Percentiles rank a stretch among this genome's conserved stretches.
These are phyloP conservation scores for Scolopax bukidnonensis DNA, from an alignment of 2,797 vertebrate genomes.

Conservation along the genomic window DNA sequence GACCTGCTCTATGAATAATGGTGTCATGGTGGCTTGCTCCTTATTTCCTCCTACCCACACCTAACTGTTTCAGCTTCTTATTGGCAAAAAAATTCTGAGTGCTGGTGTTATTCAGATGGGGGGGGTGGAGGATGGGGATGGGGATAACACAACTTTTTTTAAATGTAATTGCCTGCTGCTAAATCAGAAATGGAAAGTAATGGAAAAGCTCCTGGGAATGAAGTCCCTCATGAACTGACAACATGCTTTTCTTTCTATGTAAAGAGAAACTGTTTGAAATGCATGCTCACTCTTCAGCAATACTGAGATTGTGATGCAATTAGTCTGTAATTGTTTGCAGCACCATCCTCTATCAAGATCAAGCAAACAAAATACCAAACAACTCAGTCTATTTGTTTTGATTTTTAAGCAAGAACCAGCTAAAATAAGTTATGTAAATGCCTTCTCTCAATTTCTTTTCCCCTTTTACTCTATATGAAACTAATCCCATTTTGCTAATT, in stretches of 20 bases:
- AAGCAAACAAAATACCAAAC: neutral
- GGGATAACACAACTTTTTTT: no score
- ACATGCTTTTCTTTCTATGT: neutral
- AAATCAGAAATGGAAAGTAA: neutral
- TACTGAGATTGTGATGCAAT: neutral
- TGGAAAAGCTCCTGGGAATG: neutral
- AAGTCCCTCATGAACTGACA: neutral
- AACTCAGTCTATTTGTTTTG: neutral
- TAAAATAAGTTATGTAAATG: neutral
- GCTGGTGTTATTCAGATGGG: neutral
- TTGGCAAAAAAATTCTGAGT: neutral
- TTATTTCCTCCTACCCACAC: neutral
- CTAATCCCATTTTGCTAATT: neutral
- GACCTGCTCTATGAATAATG: neutral
- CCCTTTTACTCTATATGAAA: neutral
- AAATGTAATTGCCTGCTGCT: neutral
- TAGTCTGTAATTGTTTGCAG: neutral
- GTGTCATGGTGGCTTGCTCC: neutral
- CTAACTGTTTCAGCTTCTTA: neutral
- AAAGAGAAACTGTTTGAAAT: neutral
- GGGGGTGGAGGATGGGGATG: accelerated
- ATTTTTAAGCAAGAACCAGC: neutral
- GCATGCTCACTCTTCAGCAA: neutral
- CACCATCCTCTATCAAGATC: neutral
- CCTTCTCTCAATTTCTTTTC: neutral